Evolutionary conservation across 2,797 vertebrate species (phyloP).

Genomic region (Pseudochirops corinnae): DNA sequence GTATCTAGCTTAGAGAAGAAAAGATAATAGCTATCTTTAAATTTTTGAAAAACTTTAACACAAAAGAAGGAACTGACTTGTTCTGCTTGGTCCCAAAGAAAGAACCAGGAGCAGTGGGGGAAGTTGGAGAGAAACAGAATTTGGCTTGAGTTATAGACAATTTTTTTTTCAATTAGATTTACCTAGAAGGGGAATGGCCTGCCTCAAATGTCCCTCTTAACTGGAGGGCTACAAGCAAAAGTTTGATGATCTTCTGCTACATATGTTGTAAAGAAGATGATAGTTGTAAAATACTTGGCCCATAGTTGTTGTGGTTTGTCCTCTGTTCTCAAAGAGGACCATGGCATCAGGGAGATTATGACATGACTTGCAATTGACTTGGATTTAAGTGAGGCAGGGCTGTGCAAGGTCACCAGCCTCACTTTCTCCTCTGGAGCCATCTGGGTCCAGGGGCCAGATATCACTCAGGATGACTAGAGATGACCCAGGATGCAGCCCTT

Average conservation of each 20-base stretch:
- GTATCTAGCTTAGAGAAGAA: not conserved
- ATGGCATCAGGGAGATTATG: too few species aligned
- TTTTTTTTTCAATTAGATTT: not conserved
- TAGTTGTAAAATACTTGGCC: not conserved
- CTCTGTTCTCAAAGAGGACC: too few species aligned
- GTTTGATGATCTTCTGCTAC: not conserved
- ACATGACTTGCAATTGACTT: too few species aligned
- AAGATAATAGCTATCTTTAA: not conserved
- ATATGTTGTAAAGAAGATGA: not conserved
- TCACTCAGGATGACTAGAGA: too few species aligned
- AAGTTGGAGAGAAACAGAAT: not conserved
- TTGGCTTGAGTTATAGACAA: not conserved
- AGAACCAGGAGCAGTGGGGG: not conserved
- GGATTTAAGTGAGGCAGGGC: too few species aligned
- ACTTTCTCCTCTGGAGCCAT: too few species aligned
- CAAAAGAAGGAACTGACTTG: not conserved
- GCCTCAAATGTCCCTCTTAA: not conserved
- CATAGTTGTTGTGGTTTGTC: not conserved
- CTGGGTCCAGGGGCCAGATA: too few species aligned
- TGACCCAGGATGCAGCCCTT: too few species aligned
- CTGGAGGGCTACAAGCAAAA: not conserved
- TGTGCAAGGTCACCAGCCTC: too few species aligned
- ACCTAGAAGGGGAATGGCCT: not conserved
- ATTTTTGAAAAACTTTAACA: not conserved
- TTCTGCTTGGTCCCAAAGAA: not conserved